These are phyloP conservation scores for Lophius americanus DNA, from an alignment of 2,797 vertebrate species.

Conservation along the genomic window DNA sequence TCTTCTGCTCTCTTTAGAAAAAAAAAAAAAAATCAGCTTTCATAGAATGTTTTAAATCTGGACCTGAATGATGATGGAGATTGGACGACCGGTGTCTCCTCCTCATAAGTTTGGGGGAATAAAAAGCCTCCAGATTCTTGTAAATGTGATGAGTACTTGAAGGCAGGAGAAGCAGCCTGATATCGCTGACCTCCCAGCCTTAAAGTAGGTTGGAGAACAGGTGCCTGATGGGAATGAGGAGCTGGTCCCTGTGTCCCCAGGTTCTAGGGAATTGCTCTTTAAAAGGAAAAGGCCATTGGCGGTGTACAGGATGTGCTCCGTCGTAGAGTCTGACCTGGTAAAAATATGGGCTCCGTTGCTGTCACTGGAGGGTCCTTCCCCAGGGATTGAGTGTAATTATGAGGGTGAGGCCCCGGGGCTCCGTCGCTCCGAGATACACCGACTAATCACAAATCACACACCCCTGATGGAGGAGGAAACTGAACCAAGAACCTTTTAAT, in stretches of 20 bases:
- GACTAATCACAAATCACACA: slow-evolving; percentile 83
- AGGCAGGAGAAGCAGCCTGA: slow-evolving; percentile 27
- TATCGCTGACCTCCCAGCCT: slow-evolving; percentile 38
- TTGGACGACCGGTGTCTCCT: slow-evolving; percentile 4
- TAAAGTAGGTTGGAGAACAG: slow-evolving; percentile 77
- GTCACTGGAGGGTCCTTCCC: slow-evolving; percentile 81
- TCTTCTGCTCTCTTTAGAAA: neutral
- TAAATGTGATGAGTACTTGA: slow-evolving; percentile 49
- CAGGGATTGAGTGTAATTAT: slow-evolving; percentile 84
- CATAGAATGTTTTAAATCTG: slow-evolving; percentile 47
- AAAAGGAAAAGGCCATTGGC: slow-evolving; percentile 81
- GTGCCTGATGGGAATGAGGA: slow-evolving; percentile 77
- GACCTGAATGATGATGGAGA: slow-evolving; percentile 28
- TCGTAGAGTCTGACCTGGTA: slow-evolving; percentile 80
- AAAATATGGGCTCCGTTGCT: slow-evolving; percentile 77
- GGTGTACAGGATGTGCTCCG: slow-evolving; percentile 74
- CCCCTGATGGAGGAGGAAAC: slow-evolving; percentile 73
- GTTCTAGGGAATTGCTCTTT: slow-evolving; percentile 76
- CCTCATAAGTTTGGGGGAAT: slow-evolving; percentile 5
- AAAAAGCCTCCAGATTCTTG: slow-evolving; percentile 23
- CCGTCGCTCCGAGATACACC: slow-evolving; percentile 76
- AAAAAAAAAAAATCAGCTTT: slow-evolving; percentile 7
- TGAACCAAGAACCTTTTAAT: slow-evolving; percentile 82
- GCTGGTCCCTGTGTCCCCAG: slow-evolving; percentile 74
- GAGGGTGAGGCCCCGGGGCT: slow-evolving; percentile 77